Base-by-base conservation (phyloP, 2,797 vertebrate species). In the Oryzias sinensis region DNA sequence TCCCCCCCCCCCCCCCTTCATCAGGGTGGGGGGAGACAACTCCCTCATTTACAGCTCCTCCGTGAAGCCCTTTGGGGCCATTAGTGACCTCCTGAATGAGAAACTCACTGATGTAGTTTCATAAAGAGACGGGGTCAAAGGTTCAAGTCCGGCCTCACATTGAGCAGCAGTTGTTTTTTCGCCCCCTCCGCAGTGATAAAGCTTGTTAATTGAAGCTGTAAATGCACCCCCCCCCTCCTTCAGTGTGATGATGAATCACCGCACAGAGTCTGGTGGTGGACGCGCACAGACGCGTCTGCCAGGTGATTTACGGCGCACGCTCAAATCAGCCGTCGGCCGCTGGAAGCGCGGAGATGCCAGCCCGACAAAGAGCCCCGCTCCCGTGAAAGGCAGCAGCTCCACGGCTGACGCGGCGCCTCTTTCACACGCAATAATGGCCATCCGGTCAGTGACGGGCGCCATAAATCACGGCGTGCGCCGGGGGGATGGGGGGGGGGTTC, bases 391-490 rank as follows among this genome's bases (percentile, higher is more conserved):
- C 75, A 62, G 76, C 76, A 63, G 63, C 59, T 61, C 54, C 16
- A 76, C 72, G 71, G 82, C 82, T 51, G 81, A 72, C 60, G 68
- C 47, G 62, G 62, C 80, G 76, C 73, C 76, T 71, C 78, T 87
- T 88, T 90, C 82, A 87, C 56, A 44, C 0, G 71, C 78, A 83
- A 83, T 88, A 91, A 91, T 87, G 84, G 86, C 75, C 84, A 59
- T 81, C 70, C 77, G 80, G 80, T 76, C 73, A 58, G 74, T 81
- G 87, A 88, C 83, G 77, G 52, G 4, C 70, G 66, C 87, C 89
- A 93, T 93, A 90, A 93, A 92, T 92, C 91, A 92, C 86, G 71
- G 70, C 49, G 85, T 72, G 80, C 80, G 74, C 62, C 52, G 77
- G 83, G 85, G 50, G 63, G 72, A 22, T 1, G 20, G 82, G 78